A percentile compares a stretch with the other conserved stretches of the same genome.
phyloP scores from a whole-genome alignment of 2,888 invertebrate genomes.

The Ophioninae sp. region DNA sequence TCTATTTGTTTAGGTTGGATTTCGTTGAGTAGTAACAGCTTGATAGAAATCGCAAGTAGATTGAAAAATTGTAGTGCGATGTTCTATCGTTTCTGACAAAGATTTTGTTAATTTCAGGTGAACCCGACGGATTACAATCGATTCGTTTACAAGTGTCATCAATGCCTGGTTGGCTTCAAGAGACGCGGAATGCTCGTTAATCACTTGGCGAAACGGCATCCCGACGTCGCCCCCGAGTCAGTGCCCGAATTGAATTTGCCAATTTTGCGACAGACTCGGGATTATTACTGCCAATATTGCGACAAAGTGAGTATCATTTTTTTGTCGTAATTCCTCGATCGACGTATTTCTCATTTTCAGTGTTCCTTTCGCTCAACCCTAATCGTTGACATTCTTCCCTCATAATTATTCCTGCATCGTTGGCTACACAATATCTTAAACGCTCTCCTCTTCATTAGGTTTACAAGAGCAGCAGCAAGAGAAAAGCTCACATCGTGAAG shows the following conservation, averaged over 20 bases:
- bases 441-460: constrained; percentile 77
- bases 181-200: constrained; percentile 93
- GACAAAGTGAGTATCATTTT: constrained; percentile 83
- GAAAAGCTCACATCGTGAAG: constrained; percentile 90
- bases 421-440: neutral
- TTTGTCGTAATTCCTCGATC: neutral
- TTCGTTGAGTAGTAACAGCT: neutral
- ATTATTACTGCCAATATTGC: constrained; percentile 93
- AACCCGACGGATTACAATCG: constrained; percentile 86
- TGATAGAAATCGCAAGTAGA: neutral
- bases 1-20: too few relatives aligned
- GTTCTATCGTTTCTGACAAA: neutral
- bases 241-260: constrained; percentile 90
- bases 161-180: constrained; percentile 89
- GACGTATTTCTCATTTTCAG: neutral
- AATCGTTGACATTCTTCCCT: neutral
- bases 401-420: neutral
- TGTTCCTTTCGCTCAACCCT: too few relatives aligned
- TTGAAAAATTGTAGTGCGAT: too few relatives aligned
- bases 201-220: constrained; percentile 90
- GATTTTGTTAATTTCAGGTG: constrained; percentile 66
- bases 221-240: constrained; percentile 85
- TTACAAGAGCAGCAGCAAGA: constrained; percentile 92
- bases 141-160: constrained; percentile 89
- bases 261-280: constrained; percentile 88